Evolutionary conservation across 1,140 invertebrate species (phyloP).

Genomic region (Macrocentrus cingulum): DNA sequence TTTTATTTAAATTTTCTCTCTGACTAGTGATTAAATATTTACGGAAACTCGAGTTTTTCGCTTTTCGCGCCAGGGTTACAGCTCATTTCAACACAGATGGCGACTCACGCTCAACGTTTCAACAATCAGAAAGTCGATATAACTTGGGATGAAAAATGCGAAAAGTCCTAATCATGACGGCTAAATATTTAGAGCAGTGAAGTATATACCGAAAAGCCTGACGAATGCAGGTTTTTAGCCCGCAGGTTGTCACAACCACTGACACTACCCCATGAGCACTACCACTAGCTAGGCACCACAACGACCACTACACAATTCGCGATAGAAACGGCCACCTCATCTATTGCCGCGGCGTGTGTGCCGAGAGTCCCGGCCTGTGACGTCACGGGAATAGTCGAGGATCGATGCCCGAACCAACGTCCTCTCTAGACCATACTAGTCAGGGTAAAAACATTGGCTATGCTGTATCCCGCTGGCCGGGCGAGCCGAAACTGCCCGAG

Average conservation of each 20-base stretch:
- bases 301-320: conserved; percentile 16
- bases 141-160: too few species aligned
- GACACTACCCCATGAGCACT: background rate
- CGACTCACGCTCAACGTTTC: too few species aligned
- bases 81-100: too few species aligned
- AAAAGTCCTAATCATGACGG: too few species aligned
- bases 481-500: conserved; percentile 11
- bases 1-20: too few species aligned
- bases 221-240: background rate
- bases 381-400: conserved; percentile 48
- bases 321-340: conserved; percentile 19
- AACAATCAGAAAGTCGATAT: too few species aligned
- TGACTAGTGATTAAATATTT: too few species aligned
- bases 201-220: background rate
- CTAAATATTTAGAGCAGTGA: too few species aligned
- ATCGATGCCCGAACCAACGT: conserved; percentile 46
- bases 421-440: conserved; percentile 24
- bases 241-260: background rate
- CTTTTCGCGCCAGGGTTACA: too few species aligned
- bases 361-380: conserved; percentile 47
- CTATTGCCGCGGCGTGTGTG: conserved; percentile 36
- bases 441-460: conserved; percentile 9
- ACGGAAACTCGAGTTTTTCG: too few species aligned
- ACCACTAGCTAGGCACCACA: background rate
- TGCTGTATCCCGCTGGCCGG: conserved; percentile 35